A percentile compares a stretch with the other conserved stretches of the same genome.
phyloP scores from a whole-genome alignment of 2,113 vertebrate species.

The Tyrannus savana region DNA sequence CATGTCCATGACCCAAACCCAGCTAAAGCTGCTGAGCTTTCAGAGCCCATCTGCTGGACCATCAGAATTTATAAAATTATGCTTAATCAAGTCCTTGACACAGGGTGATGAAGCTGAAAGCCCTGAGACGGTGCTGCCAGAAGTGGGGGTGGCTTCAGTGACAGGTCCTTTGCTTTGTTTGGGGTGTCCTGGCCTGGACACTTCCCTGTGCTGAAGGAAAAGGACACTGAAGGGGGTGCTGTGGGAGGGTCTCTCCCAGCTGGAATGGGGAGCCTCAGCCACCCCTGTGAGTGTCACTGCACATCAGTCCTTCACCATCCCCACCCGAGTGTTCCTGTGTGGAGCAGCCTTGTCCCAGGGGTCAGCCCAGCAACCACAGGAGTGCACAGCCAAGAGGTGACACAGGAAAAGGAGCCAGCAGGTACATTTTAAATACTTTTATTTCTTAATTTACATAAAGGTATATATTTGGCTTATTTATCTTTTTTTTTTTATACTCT shows the following conservation, averaged over 20 bases:
- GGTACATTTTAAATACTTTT: constrained; percentile 85
- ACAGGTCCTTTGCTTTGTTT: neutral
- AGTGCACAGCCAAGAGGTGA: neutral
- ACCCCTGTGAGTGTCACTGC: neutral
- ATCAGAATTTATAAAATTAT: neutral
- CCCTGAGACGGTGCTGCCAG: accelerated
- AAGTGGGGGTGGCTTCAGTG: neutral
- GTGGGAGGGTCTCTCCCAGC: neutral
- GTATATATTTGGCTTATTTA: constrained; percentile 87
- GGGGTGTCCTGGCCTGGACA: neutral
- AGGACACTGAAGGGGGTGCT: accelerated
- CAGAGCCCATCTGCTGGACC: neutral
- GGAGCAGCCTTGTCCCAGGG: neutral
- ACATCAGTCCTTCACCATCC: neutral
- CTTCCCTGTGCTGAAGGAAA: neutral
- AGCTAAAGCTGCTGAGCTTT: neutral
- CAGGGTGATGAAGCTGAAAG: neutral
- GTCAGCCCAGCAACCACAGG: neutral
- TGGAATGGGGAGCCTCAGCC: neutral
- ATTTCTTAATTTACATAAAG: constrained; percentile 96
- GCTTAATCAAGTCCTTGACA: neutral
- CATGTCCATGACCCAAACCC: accelerated
- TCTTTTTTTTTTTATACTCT: constrained; percentile 72
- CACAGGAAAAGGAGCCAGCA: neutral
- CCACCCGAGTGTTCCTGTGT: neutral